These are phyloP conservation scores for Felis chaus DNA, from an alignment of 2,113 vertebrate species.

Conservation along the genomic window DNA sequence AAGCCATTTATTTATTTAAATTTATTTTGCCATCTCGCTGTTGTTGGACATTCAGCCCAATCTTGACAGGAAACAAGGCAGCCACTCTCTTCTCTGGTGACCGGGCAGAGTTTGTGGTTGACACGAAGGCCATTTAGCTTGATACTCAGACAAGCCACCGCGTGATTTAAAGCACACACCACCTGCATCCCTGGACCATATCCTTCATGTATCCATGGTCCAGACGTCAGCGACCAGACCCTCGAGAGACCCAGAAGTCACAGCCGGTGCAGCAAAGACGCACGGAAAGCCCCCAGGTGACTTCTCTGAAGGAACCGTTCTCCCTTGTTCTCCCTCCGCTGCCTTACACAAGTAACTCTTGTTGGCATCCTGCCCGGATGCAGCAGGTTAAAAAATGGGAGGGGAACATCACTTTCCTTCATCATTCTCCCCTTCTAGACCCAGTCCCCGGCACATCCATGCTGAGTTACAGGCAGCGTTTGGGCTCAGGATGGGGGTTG, in stretches of 20 bases:
- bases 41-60: not conserved
- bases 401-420: not conserved
- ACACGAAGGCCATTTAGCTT: not conserved
- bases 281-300: no score
- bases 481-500: not conserved
- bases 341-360: not conserved
- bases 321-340: not conserved
- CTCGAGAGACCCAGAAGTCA: not conserved
- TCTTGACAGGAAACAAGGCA: not conserved
- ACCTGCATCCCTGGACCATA: no score
- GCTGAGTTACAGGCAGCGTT: not conserved
- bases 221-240: accelerated
- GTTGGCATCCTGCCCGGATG: not conserved
- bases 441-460: not conserved
- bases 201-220: not conserved
- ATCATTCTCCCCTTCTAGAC: not conserved
- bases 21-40: not conserved
- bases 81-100: not conserved
- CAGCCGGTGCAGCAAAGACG: not conserved
- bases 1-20: not conserved
- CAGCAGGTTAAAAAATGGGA: not conserved
- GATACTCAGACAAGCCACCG: not conserved
- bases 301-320: not conserved
- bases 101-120: not conserved
- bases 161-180: not conserved